Evolutionary conservation across 2,888 invertebrate species (phyloP).

Genomic region (Sussaba pulchella): DNA sequence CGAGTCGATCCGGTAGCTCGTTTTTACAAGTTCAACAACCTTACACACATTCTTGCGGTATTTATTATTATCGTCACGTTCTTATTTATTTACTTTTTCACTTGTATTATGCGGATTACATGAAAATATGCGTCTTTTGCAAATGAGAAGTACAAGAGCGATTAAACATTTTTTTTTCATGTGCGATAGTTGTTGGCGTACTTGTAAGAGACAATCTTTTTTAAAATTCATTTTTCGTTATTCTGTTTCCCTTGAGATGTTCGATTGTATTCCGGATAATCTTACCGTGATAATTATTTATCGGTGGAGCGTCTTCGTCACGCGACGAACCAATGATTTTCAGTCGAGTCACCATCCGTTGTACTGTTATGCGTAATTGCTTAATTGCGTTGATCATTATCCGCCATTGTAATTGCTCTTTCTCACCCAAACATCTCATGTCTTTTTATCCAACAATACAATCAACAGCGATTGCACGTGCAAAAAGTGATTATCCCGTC

Average conservation of each 20-base stretch:
- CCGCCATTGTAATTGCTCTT: neutral
- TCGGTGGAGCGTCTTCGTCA: neutral
- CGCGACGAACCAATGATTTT: neutral
- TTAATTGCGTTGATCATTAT: conserved; percentile 19
- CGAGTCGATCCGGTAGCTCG: neutral
- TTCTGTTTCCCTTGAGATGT: too few relatives aligned
- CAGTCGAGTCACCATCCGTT: neutral
- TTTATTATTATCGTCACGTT: neutral
- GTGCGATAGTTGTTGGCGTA: too few relatives aligned
- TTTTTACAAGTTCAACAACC: conserved; percentile 40
- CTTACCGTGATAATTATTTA: neutral
- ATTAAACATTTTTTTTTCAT: too few relatives aligned
- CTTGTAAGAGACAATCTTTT: too few relatives aligned
- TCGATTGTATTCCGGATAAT: too few relatives aligned
- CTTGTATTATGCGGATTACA: conserved; percentile 28
- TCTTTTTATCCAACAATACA: neutral
- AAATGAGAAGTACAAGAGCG: neutral
- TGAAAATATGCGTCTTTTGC: neutral
- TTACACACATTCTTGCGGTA: conserved; percentile 40
- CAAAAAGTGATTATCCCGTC: neutral
- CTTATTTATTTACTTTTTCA: neutral
- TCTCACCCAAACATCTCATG: neutral
- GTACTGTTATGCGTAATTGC: conserved; percentile 6
- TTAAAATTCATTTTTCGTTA: too few relatives aligned
- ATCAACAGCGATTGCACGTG: neutral